Percentiles rank a stretch among this genome's conserved stretches.
Conservation (phyloP, 37 sponge, comb jelly and placozoan genomes). For the Diacarnus erythraeanus region DNA sequence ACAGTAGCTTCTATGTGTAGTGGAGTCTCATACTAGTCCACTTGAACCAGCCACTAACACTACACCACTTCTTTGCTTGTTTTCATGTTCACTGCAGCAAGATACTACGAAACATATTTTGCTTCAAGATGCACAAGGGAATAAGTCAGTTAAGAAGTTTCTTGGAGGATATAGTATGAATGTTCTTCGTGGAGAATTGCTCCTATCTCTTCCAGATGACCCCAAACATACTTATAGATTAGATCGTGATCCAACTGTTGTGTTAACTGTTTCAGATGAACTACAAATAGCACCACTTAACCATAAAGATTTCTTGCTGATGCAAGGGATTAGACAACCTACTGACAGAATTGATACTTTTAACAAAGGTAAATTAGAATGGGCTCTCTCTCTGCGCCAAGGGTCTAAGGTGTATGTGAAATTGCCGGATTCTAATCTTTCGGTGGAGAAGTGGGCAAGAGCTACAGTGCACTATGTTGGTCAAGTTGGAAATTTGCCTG, state of each 20-base stretch:
- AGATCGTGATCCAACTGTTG: slow-evolving; percentile 9
- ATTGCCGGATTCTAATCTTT: slow-evolving; percentile 6
- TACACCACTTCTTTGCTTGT: neutral
- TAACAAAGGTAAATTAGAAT: slow-evolving; percentile 7
- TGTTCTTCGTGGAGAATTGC: slow-evolving; percentile 31
- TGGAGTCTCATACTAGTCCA: neutral
- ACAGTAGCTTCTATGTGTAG: too few species aligned
- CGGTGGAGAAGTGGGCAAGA: neutral
- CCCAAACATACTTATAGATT: slow-evolving; percentile 11
- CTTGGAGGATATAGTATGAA: neutral
- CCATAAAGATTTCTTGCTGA: slow-evolving; percentile 4
- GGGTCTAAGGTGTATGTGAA: slow-evolving; percentile 32
- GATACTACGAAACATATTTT: slow-evolving; percentile 7
- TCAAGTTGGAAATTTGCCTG: slow-evolving; percentile 6
- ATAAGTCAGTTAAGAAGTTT: neutral
- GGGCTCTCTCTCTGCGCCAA: slow-evolving; percentile 12
- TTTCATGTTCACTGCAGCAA: neutral
- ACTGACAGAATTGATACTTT: slow-evolving; percentile 5
- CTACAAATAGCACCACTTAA: slow-evolving; percentile 38
- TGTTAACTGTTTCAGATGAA: neutral
- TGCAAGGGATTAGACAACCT: slow-evolving; percentile 4
- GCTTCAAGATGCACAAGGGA: slow-evolving; percentile 21
- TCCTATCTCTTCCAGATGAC: neutral
- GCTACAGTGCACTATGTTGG: slow-evolving; percentile 47
- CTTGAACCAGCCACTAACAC: neutral